Percentiles rank a stretch among this genome's conserved stretches.
Evolutionary conservation across 2,888 invertebrate genomes (phyloP).

Genomic region (Eristalis arbustorum): DNA sequence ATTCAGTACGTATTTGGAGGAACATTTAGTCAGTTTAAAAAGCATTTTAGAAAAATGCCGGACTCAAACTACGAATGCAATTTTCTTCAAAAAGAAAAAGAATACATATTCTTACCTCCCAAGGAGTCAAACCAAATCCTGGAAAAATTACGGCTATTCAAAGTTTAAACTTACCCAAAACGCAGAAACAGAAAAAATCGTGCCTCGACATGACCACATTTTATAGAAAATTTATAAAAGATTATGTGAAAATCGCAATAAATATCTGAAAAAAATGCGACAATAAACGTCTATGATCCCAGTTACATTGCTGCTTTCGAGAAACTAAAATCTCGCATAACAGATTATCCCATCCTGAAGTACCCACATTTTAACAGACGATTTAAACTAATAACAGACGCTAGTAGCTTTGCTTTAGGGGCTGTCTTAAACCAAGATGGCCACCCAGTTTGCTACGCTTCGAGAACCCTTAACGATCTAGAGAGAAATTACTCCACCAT

Average conservation of each 20-base stretch:
- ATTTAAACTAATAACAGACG: too few species aligned
- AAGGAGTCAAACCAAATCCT: slow-evolving; percentile 17
- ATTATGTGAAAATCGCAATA: not conserved
- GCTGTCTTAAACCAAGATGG: too few species aligned
- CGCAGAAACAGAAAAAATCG: slow-evolving; percentile 7
- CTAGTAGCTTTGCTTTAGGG: too few species aligned
- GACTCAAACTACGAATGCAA: not conserved
- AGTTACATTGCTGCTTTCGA: too few species aligned
- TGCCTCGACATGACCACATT: not conserved
- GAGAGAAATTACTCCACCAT: too few species aligned
- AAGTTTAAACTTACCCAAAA: slow-evolving; percentile 13
- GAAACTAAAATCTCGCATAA: too few species aligned
- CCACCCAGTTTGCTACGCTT: too few species aligned
- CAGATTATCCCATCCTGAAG: too few species aligned
- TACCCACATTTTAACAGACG: too few species aligned
- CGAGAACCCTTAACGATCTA: too few species aligned
- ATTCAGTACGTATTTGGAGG: not conserved
- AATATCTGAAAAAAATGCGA: not conserved
- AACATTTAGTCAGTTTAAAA: not conserved
- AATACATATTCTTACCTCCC: slow-evolving; percentile 66
- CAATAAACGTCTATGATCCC: not conserved
- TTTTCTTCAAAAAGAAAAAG: slow-evolving; percentile 20
- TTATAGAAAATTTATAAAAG: too few species aligned
- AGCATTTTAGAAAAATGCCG: not conserved
- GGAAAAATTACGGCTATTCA: slow-evolving; percentile 12